Percentiles rank a stretch among this genome's conserved stretches.
These are phyloP conservation scores for Nemurella pictetii DNA, from an alignment of 2,888 invertebrate species.

Conservation along the genomic window DNA sequence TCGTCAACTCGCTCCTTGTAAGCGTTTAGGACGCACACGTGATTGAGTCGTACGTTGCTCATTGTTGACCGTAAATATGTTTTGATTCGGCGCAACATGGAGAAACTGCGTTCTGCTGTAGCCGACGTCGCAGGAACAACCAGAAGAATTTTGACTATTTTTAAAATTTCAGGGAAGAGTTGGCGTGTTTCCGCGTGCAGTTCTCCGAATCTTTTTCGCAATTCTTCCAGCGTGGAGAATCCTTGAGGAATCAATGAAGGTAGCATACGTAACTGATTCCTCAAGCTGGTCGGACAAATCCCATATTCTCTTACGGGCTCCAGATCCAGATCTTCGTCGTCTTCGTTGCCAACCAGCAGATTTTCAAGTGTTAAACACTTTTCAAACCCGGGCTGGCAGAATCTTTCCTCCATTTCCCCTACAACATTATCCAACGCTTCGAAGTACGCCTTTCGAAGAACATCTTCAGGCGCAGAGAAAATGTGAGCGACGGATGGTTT, in stretches of 20 bases:
- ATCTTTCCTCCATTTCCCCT: constrained; percentile 6
- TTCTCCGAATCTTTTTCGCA: background rate
- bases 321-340: background rate
- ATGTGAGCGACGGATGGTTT: background rate
- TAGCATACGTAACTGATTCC: background rate
- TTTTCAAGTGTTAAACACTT: constrained; percentile 14
- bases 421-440: background rate
- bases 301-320: constrained; percentile 8
- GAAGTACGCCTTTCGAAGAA: background rate
- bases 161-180: constrained; percentile 5
- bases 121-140: constrained; percentile 10
- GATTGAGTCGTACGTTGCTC: background rate
- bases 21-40: background rate
- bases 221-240: constrained; percentile 9
- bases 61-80: constrained; percentile 11
- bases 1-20: background rate
- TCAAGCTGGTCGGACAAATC: background rate
- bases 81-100: constrained; percentile 7
- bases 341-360: background rate
- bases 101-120: constrained; percentile 11
- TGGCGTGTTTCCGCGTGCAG: background rate
- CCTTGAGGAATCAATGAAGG: constrained; percentile 10
- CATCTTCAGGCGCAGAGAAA: constrained; percentile 16
- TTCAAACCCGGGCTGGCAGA: constrained; percentile 12
- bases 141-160: constrained; percentile 5